Base-by-base conservation (phyloP, 2,113 vertebrate species). In the Nerophis ophidion region DNA sequence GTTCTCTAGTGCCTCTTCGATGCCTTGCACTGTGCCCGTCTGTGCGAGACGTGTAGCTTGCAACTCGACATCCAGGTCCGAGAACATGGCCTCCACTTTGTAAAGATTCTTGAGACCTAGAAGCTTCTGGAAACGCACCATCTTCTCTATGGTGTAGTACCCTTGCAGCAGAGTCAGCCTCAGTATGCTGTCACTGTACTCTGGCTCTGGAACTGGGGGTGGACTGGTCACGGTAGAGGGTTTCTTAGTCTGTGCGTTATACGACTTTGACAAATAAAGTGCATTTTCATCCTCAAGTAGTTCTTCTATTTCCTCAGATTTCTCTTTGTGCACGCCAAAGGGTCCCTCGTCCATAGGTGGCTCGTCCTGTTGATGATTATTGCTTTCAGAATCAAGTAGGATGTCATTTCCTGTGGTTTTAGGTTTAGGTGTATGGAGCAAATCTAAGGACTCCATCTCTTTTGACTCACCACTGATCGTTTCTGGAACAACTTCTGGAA, bases 261-360 rank as follows among this genome's bases (percentile, higher is more conserved):
- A 48, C 1, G 68, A 57, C 36, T 77, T 53, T 14, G 69, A 61
- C 15, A 52, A 35, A 15, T 48, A 73, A 80, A 81, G 54, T 52
- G 94, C 95, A 40, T 98, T 99, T 85, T 98, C 97, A 83, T 98
- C 97, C 78, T 96, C 93, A 49, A 98, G 81, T 0, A 96, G 82
- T 48, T 88, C 87, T 48, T 91, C 86, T 1, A 79, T 66, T 4
- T 73, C 65, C 0, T 76, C 70, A n/a, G 74, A 78, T 8, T 38
- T 61, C 5, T 48, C 49, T 9, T 66, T 38, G 16, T 73, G 56
- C 0, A 69, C 60, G 34, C 15, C 5, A 40, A 15, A 26, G 47
- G 48, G 13, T 44, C 66, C 64, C 19, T 75, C 54, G 0, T 48
- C 36, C 46, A 52, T 35, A 46, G 78, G 54, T 40, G 48, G 45